These are phyloP conservation scores for Argopecten irradians DNA, from an alignment of 1,140 invertebrate genomes.

Conservation along the genomic window DNA sequence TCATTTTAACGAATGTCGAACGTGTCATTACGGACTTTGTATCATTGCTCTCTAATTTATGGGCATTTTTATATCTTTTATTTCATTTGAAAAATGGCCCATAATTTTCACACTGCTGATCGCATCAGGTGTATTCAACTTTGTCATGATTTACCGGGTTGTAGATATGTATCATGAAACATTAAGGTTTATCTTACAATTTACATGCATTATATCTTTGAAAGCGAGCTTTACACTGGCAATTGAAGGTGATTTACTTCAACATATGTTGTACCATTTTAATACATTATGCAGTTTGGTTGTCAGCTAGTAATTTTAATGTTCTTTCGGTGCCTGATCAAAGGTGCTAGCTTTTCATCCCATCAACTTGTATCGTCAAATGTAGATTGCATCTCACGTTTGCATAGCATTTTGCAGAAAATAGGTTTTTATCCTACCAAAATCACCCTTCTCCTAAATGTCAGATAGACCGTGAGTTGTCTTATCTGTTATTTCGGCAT, in stretches of 20 bases:
- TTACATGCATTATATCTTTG: slow-evolving; percentile 41
- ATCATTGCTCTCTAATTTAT: neutral
- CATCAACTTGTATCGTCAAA: neutral
- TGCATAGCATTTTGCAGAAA: neutral
- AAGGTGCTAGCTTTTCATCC: slow-evolving; percentile 23
- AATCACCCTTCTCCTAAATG: neutral
- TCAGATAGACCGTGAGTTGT: neutral
- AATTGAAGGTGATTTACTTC: slow-evolving; percentile 43
- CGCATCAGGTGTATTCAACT: neutral
- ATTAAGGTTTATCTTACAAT: slow-evolving; percentile 34
- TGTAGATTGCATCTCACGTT: slow-evolving; percentile 6
- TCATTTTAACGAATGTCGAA: slow-evolving; percentile 22
- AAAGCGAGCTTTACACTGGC: slow-evolving; percentile 30
- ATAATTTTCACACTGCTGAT: slow-evolving; percentile 17
- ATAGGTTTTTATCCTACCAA: neutral
- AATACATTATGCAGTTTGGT: slow-evolving; percentile 26
- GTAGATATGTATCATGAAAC: slow-evolving; percentile 41
- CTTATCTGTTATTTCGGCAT: neutral
- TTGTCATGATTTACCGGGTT: slow-evolving; percentile 30
- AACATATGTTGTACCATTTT: slow-evolving; percentile 32
- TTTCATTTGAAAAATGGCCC: neutral
- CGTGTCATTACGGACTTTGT: slow-evolving; percentile 14
- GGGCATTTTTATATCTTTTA: slow-evolving; percentile 2
- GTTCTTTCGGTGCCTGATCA: slow-evolving; percentile 35
- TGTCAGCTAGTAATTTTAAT: slow-evolving; percentile 27